phyloP scores from a whole-genome alignment of 2,113 vertebrate genomes.

The Tragulus kanchil region DNA sequence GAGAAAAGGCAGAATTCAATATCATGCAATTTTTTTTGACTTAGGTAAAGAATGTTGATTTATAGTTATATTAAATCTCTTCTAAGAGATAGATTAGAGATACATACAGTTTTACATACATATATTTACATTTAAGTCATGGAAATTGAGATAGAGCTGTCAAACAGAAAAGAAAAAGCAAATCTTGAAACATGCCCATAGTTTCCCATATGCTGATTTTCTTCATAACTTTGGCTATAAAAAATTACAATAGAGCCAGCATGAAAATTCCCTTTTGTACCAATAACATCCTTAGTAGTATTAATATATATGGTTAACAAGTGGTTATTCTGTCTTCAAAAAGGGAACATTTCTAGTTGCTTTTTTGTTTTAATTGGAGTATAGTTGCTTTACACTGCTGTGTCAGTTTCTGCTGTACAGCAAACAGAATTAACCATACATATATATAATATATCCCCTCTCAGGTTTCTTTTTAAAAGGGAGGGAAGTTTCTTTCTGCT shows the following conservation, averaged over 20 bases:
- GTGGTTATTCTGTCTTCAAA: slow-evolving; percentile 27
- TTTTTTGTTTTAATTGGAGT: not conserved
- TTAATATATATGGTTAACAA: not conserved
- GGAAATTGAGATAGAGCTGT: not conserved
- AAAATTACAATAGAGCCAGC: not conserved
- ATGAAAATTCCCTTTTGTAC: slow-evolving; percentile 25
- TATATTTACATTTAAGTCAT: not conserved
- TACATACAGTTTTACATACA: not conserved
- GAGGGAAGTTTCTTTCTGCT: slow-evolving; percentile 5
- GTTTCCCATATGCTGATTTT: not conserved
- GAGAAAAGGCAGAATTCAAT: not conserved
- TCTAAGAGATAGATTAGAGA: not conserved
- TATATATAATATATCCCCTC: not conserved
- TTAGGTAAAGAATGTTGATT: slow-evolving; percentile 30
- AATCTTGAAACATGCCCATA: not conserved
- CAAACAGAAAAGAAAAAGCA: slow-evolving; percentile 50
- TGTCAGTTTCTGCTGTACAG: not conserved
- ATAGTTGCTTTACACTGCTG: not conserved
- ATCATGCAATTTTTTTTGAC: not conserved
- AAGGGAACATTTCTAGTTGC: slow-evolving; percentile 7
- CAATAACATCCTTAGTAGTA: not conserved
- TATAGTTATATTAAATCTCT: not conserved
- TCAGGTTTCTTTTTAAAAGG: not conserved
- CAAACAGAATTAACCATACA: not conserved
- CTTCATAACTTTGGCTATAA: slow-evolving; percentile 24